These are phyloP conservation scores for Spicauda simplicius DNA, from an alignment of 2,888 invertebrate genomes.

Conservation along the genomic window DNA sequence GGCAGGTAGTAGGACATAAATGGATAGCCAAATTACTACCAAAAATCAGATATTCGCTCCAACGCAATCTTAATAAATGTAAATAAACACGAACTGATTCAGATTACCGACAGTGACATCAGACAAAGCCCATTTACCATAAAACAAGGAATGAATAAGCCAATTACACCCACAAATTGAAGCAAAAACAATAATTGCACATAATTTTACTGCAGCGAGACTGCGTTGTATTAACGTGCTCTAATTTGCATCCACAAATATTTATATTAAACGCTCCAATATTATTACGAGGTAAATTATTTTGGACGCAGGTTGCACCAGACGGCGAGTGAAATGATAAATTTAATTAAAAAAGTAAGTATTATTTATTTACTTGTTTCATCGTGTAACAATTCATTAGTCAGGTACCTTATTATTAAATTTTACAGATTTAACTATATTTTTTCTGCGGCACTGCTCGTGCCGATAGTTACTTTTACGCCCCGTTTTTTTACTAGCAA, in stretches of 20 bases:
- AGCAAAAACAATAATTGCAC: conserved; percentile 27
- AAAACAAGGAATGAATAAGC: conserved; percentile 31
- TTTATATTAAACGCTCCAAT: conserved; percentile 34
- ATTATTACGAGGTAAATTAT: conserved; percentile 24
- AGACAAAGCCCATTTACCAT: conserved; percentile 13
- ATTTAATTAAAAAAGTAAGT: conserved; percentile 27
- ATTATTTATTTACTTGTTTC: not conserved
- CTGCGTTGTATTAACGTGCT: conserved; percentile 20
- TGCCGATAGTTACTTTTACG: too few species aligned
- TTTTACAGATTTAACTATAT: too few species aligned
- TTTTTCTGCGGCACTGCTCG: too few species aligned
- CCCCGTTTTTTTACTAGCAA: too few species aligned
- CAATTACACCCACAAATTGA: conserved; percentile 27
- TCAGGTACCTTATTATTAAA: too few species aligned
- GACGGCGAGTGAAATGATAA: conserved; percentile 19
- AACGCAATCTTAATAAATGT: too few species aligned
- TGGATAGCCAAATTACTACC: too few species aligned
- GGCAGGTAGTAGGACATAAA: too few species aligned
- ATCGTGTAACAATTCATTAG: too few species aligned
- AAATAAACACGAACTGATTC: not conserved
- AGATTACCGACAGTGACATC: not conserved
- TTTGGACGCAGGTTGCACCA: conserved; percentile 9
- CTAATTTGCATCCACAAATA: conserved; percentile 34
- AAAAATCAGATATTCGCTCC: too few species aligned
- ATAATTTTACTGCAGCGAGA: conserved; percentile 21